Conservation (phyloP, 2,113 vertebrate genomes). For the Corvus hawaiiensis region DNA sequence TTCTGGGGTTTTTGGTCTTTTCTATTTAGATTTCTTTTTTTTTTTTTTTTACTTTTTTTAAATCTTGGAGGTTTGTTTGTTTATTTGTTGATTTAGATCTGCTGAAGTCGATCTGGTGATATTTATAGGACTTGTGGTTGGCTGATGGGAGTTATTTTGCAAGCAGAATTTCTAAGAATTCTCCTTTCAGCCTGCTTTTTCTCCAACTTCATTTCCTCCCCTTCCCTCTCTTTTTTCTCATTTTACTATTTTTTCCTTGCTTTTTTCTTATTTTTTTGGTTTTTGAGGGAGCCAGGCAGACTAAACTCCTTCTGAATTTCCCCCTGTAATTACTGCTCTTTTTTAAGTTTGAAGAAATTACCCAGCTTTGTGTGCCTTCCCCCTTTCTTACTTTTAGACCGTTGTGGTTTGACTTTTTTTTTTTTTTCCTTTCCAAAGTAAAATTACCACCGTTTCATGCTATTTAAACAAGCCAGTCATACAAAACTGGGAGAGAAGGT, state of each 20-base stretch:
- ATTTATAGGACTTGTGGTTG: slow-evolving; percentile 75
- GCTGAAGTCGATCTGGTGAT: slow-evolving; percentile 67
- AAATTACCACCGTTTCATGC: slow-evolving; percentile 9
- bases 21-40: not conserved
- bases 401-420: not conserved
- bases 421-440: not conserved
- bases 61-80: slow-evolving; percentile 22
- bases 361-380: not conserved
- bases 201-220: not conserved
- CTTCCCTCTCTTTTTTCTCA: not conserved
- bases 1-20: not conserved
- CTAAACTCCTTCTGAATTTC: slow-evolving; percentile 4
- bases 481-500: not conserved
- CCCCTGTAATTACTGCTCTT: slow-evolving; percentile 53
- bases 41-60: not conserved
- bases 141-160: slow-evolving; percentile 70
- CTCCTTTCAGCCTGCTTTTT: slow-evolving; percentile 60
- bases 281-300: not conserved
- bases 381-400: not conserved
- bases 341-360: slow-evolving; percentile 32
- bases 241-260: not conserved
- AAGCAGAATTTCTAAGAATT: slow-evolving; percentile 72
- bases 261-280: not conserved
- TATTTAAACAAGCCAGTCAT: not conserved
- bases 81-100: slow-evolving; percentile 47